Percentiles rank a stretch among this genome's conserved stretches.
These are phyloP conservation scores for Euplexia lucipara DNA, from an alignment of 2,888 invertebrate species.

Conservation along the genomic window DNA sequence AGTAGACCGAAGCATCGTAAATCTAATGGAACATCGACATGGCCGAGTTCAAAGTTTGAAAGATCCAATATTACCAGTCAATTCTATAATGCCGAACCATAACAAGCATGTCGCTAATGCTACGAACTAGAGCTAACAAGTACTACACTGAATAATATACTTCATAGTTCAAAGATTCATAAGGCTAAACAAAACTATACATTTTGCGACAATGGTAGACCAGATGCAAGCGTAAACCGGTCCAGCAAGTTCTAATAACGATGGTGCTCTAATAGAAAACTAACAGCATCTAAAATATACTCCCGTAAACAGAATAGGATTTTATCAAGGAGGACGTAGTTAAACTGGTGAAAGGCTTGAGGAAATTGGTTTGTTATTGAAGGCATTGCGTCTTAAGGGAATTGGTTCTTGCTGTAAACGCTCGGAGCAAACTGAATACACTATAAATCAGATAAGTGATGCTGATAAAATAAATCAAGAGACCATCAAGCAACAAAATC, in stretches of 20 bases:
- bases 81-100: no score
- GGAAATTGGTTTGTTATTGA: conserved; percentile 32
- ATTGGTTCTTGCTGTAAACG: conserved; percentile 7
- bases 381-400: conserved; percentile 19
- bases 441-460: conserved; percentile 12
- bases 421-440: neutral
- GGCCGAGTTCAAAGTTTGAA: no score
- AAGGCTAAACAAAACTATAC: conserved; percentile 26
- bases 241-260: conserved; percentile 40
- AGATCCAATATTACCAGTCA: no score
- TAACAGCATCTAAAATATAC: conserved; percentile 24
- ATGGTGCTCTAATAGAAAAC: conserved; percentile 36
- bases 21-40: no score
- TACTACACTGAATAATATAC: no score
- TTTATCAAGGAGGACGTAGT: neutral
- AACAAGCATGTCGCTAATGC: no score
- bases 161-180: neutral
- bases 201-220: conserved; percentile 21
- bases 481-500: neutral
- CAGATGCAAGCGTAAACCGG: conserved; percentile 42
- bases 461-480: neutral
- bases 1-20: no score
- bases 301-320: conserved; percentile 14
- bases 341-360: conserved; percentile 16
- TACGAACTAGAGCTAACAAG: no score